Evolutionary conservation across 1,140 invertebrate genomes (phyloP).

Genomic region (Microplitis demolitor): DNA sequence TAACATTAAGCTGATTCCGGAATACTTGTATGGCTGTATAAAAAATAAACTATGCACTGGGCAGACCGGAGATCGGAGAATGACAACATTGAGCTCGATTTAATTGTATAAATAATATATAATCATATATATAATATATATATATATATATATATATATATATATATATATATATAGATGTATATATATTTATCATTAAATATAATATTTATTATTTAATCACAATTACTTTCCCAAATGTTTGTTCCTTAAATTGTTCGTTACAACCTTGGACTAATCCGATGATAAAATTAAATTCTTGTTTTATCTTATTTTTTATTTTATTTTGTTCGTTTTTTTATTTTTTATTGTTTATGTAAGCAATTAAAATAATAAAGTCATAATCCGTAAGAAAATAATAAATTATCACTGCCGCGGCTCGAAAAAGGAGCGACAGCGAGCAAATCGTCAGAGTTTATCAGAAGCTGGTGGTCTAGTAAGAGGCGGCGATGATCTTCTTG

Average conservation of each 20-base stretch:
- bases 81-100: neutral
- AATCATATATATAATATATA: neutral
- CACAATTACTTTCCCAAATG: neutral
- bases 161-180: neutral
- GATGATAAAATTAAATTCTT: neutral
- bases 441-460: constrained; percentile 58
- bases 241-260: neutral
- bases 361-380: neutral
- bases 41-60: constrained; percentile 15
- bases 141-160: neutral
- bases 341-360: no score
- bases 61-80: neutral
- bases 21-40: neutral
- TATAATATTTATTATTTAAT: neutral
- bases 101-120: neutral
- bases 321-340: neutral
- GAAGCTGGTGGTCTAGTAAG: constrained; percentile 42
- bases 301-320: neutral
- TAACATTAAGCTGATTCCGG: neutral
- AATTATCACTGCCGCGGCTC: constrained; percentile 47
- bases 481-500: constrained; percentile 28
- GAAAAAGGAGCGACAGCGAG: constrained; percentile 57
- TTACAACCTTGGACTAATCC: no score
- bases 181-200: neutral
- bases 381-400: neutral